Evolutionary conservation across 2,888 invertebrate genomes (phyloP), one percentile per base, ranked within the genome.

Genomic region (Himalopsyche tibetana): DNA sequence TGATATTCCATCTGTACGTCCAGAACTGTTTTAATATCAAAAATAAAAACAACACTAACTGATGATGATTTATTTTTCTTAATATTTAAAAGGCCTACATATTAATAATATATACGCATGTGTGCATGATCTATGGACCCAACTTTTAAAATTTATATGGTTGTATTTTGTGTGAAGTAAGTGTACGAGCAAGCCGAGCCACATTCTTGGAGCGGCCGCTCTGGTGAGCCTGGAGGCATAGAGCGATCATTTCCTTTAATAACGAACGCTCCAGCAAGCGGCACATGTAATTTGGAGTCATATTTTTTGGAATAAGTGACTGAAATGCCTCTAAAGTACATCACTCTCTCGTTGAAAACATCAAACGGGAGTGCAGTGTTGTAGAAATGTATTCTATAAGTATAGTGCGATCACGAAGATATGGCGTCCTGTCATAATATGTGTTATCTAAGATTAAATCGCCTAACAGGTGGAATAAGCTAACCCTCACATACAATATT

Each of bases 231-330:
- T 69, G 79, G 15, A 82, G 87, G 84, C 84, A 74, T 38, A 40
- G 55, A 83, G 83, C 80, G 80, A 86, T 84, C 85, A 82, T 82
- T 86, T 84, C 83, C 88, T 87, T 88, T 88, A 88, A 88, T 88
- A 88, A 87, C 87, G 74, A 88, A 87, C 87, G 74, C 87, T 87
- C 74, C 87, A 87, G 82, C 87, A 85, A 87, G 85, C 87, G 86
- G 87, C 86, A 82, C 87, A 86, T 86, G 84, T 88, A 88, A 88
- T 88, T 88, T 88, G 79, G 69, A 86, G 88, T 86, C 86, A 88
- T 88, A 88, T 88, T 88, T 88, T 87, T 85, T 84, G 85, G 84
- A 84, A 82, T 86, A 74, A 74, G 74, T 74, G 74, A 74, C 74
- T 36, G 36, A 74, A 74, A 74, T 74, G 12, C 74, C 74, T 74